Percentiles rank a stretch among this genome's conserved stretches.
These are phyloP conservation scores for Hozukius guyotensis DNA, from an alignment of 2,797 vertebrate genomes.

Conservation along the genomic window DNA sequence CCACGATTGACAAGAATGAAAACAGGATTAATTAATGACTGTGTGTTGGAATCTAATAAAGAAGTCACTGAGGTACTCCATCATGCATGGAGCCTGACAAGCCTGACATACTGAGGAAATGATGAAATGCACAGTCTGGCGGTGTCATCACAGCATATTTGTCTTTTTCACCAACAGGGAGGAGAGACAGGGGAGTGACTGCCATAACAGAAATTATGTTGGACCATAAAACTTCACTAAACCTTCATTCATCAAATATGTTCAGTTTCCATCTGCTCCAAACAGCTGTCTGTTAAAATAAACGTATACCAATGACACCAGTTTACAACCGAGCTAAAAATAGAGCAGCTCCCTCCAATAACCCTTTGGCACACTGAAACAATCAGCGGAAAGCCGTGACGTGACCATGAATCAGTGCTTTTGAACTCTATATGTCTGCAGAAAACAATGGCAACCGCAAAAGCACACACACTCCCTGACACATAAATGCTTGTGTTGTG, in stretches of 20 bases:
- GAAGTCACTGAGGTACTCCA: slow-evolving; percentile 46
- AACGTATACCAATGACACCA: not conserved
- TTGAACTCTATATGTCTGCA: not conserved
- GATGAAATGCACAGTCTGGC: slow-evolving; percentile 34
- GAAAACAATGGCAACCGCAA: slow-evolving; percentile 12
- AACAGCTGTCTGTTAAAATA: slow-evolving; percentile 20
- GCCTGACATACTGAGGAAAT: slow-evolving; percentile 36
- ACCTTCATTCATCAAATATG: slow-evolving; percentile 27
- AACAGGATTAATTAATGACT: slow-evolving; percentile 65
- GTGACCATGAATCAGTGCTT: not conserved
- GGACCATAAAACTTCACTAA: not conserved
- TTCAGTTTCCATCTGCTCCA: slow-evolving; percentile 17
- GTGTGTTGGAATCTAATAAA: slow-evolving; percentile 49
- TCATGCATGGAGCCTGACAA: slow-evolving; percentile 46
- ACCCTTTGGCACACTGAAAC: not conserved
- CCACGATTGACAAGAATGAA: slow-evolving; percentile 49
- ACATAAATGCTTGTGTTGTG: slow-evolving; percentile 12
- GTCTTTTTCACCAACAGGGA: slow-evolving; percentile 28
- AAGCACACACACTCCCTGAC: not conserved
- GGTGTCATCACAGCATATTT: slow-evolving; percentile 42
- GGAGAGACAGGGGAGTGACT: not conserved
- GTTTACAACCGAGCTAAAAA: slow-evolving; percentile 21
- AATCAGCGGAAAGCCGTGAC: not conserved
- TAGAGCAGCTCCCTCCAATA: not conserved
- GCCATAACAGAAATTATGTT: slow-evolving; percentile 1